Evolutionary conservation across 2,113 vertebrate species (phyloP), one percentile per base, ranked within the genome.

Genomic region (Pelmatolapia mariae): DNA sequence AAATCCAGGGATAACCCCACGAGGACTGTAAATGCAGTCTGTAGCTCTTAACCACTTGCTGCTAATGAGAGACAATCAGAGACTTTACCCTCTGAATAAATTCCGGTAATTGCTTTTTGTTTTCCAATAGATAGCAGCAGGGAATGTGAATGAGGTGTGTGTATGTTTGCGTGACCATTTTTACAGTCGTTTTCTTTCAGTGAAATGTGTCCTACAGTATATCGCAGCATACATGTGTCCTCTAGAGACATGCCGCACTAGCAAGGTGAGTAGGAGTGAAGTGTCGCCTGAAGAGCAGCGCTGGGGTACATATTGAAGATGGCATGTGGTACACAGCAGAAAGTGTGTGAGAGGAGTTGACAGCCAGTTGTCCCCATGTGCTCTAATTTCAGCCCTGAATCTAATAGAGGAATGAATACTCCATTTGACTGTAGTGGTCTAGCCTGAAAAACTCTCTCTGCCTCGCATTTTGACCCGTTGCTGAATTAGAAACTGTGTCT

Each of bases 51-150:
- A 93, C 85, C 89, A 92, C 89, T 92, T 47, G 78, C 87, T 88
- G 63, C 90, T 95, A 94, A 94, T 95, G 93, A 92, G 90, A 86
- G 81, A 88, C 90, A 93, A 95, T 94, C 86, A 94, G 82, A 83
- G 88, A 88, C 92, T 94, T 94, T 86, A 90, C 45, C 68, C 80
- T 88, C 50, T 81, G 88, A 89, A 94, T 95, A 93, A 81, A 95
- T 96, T 94, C 63, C 79, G 52, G 89, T 95, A 96, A 96, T 95
- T 94, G 89, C 87, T 92, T 95, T 95, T 94, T 91, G 89, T 84
- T 94, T 96, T 93, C 85, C 79, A 79, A 82, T 93, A 82, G 93
- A 92, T 86, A 54, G 53, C 29, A 18, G 31, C 45, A 8, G 79
- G 84, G 85, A 91, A 92, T 93, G 43, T 81, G 86, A 92, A 91